Evolutionary conservation across 2,797 vertebrate genomes (phyloP).

Genomic region (Anisognathus igniventris): DNA sequence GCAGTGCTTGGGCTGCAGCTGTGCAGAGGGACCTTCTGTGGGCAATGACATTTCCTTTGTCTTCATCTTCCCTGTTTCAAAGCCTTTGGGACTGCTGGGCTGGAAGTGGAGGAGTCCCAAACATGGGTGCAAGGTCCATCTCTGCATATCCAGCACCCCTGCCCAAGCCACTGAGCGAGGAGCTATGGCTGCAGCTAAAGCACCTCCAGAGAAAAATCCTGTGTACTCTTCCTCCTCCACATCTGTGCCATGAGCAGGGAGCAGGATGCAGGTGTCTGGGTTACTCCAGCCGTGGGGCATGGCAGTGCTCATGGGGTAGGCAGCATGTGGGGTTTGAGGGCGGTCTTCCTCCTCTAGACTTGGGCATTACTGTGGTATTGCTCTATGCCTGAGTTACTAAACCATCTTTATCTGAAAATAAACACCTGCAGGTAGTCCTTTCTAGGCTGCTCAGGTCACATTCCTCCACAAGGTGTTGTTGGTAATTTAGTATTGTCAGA

Average conservation of each 20-base stretch:
- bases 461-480: constrained; percentile 57
- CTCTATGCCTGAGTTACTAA: not conserved
- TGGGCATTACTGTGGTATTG: not conserved
- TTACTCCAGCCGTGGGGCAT: accelerated
- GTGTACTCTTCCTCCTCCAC: not conserved
- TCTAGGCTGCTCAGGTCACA: constrained; percentile 56
- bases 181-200: accelerated
- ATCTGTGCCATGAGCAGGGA: not conserved
- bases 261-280: accelerated
- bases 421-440: constrained; percentile 26
- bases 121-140: accelerated
- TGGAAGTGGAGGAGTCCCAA: not conserved
- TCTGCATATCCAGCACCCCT: not conserved
- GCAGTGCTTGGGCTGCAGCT: not conserved
- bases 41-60: not conserved
- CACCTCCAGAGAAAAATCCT: accelerated
- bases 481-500: constrained; percentile 33
- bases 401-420: not conserved
- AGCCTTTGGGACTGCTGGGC: accelerated
- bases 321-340: not conserved
- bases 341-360: not conserved
- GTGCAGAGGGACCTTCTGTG: not conserved
- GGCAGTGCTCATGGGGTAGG: not conserved
- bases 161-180: accelerated
- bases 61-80: not conserved